Percentiles rank a stretch among this genome's conserved stretches.
These are phyloP conservation scores for Bubo scandiacus DNA, from an alignment of 2,113 vertebrate species.

Conservation along the genomic window DNA sequence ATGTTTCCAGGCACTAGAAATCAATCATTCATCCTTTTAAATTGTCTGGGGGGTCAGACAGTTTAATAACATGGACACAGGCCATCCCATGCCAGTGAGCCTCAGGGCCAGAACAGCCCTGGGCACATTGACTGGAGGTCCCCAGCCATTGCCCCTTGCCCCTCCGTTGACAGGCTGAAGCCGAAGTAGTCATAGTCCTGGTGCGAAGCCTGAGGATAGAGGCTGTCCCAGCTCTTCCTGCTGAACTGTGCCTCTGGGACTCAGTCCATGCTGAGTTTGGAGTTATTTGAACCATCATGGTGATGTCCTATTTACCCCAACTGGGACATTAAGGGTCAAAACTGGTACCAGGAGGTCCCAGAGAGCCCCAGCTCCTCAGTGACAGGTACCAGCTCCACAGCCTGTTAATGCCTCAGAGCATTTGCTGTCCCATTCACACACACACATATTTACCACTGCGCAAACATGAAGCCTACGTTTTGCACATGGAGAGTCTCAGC, in stretches of 20 bases:
- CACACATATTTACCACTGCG: neutral
- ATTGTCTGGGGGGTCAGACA: neutral
- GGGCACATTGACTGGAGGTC: neutral
- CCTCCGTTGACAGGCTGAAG: neutral
- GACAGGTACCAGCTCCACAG: neutral
- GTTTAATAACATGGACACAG: neutral
- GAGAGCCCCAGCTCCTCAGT: neutral
- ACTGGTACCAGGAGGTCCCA: neutral
- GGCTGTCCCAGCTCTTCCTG: neutral
- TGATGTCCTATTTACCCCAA: neutral
- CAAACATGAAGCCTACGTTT: fast-evolving
- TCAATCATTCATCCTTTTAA: constrained; percentile 31
- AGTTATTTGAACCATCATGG: neutral
- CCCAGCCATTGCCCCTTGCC: neutral
- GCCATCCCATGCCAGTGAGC: neutral
- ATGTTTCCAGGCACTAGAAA: constrained; percentile 39
- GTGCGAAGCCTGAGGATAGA: neutral
- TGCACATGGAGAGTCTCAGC: neutral
- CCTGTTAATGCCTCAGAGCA: neutral
- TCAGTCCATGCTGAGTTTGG: neutral
- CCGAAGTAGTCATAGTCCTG: neutral
- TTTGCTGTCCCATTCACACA: neutral
- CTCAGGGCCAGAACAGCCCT: neutral
- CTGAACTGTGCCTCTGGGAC: neutral
- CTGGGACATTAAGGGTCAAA: neutral